Evolutionary conservation across 2,888 invertebrate genomes (phyloP).

Genomic region (Hypena proboscidalis): DNA sequence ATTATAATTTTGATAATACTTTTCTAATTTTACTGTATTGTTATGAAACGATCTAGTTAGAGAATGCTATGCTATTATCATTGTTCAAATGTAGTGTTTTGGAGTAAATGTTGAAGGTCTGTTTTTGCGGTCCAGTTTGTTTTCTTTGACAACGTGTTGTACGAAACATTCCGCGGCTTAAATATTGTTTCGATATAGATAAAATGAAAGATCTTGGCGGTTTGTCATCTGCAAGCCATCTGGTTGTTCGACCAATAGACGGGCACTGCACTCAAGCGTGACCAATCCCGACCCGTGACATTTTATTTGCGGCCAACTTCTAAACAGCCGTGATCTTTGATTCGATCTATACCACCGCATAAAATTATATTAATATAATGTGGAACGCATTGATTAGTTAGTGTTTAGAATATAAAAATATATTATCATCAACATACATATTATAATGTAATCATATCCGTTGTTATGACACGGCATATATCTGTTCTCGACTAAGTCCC

Average conservation of each 20-base stretch:
- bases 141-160: conserved; percentile 36
- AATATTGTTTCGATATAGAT: too few relatives aligned
- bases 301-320: too few relatives aligned
- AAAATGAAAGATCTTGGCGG: too few relatives aligned
- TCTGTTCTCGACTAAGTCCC: conserved; percentile 23
- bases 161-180: conserved; percentile 49
- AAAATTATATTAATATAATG: conserved; percentile 29
- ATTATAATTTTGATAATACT: conserved; percentile 38
- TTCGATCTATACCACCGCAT: conserved; percentile 36
- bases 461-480: conserved; percentile 39
- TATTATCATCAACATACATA: conserved; percentile 48
- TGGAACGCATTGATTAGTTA: conserved; percentile 40
- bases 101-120: conserved; percentile 12
- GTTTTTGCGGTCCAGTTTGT: conserved; percentile 25
- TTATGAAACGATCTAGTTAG: conserved; percentile 26
- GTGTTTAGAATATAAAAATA: conserved; percentile 50
- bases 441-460: conserved; percentile 41
- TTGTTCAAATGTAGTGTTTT: conserved; percentile 21
- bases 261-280: too few relatives aligned
- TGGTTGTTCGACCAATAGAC: too few relatives aligned
- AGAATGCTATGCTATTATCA: conserved; percentile 25
- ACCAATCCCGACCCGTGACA: too few relatives aligned
- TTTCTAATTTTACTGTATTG: conserved; percentile 26
- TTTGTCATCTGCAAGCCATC: too few relatives aligned
- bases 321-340: conserved; percentile 47